Percentiles rank a stretch among this genome's conserved stretches.
These are phyloP conservation scores for Pheosia tremula DNA, from an alignment of 2,888 invertebrate genomes.

Conservation along the genomic window DNA sequence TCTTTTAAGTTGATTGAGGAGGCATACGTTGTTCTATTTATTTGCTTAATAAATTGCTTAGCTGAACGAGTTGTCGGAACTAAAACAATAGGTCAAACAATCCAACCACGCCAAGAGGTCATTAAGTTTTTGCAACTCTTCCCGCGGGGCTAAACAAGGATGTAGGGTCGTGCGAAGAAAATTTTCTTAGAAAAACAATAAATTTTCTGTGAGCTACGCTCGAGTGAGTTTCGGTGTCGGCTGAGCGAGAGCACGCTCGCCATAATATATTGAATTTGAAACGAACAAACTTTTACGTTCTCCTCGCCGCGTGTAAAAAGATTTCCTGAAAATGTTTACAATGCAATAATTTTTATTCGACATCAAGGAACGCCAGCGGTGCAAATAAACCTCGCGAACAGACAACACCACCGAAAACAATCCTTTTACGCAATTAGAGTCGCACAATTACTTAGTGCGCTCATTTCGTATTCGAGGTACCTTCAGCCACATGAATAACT, in stretches of 20 bases:
- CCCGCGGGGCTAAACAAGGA: conserved; percentile 61
- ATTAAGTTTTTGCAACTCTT: conserved; percentile 70
- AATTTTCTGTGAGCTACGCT: conserved; percentile 81
- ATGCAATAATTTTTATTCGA: conserved; percentile 73
- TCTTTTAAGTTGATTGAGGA: no score
- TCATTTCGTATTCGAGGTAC: conserved; percentile 26
- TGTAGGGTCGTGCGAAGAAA: conserved; percentile 71
- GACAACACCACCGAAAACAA: conserved; percentile 20
- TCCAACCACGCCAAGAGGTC: conserved; percentile 57
- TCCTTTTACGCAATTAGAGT: conserved; percentile 21
- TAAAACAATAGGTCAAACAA: conserved; percentile 52
- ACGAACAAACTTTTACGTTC: conserved; percentile 82
- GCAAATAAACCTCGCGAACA: conserved; percentile 13
- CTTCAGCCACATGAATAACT: conserved; percentile 7
- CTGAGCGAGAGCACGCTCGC: conserved; percentile 82
- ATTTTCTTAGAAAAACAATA: conserved; percentile 85
- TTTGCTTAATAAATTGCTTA: neutral
- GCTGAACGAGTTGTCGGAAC: conserved; percentile 21
- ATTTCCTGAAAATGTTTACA: conserved; percentile 79
- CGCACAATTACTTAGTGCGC: conserved; percentile 22
- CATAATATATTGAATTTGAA: conserved; percentile 85
- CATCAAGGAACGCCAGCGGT: conserved; percentile 46
- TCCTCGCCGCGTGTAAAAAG: conserved; percentile 75
- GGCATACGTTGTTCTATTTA: no score
- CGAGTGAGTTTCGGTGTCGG: conserved; percentile 84